phyloP scores from a whole-genome alignment of 2,113 vertebrate genomes.

The Corythornis madagascariensis region DNA sequence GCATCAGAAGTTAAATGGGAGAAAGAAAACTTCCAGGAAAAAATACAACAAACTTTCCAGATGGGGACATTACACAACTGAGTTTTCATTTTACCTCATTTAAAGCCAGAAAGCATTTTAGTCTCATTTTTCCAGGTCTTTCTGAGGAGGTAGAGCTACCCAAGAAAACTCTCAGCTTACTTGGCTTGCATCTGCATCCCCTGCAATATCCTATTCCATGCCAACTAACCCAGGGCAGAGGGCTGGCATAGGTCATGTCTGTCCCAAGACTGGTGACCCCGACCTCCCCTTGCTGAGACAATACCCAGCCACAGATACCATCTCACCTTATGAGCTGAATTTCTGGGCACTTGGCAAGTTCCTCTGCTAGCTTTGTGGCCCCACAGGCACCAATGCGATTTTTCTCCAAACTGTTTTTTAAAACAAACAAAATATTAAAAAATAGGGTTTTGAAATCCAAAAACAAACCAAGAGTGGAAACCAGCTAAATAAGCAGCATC shows the following conservation, averaged over 20 bases:
- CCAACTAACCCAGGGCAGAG: neutral
- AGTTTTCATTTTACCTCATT: neutral
- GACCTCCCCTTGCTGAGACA: neutral
- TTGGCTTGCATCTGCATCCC: neutral
- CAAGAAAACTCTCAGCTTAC: neutral
- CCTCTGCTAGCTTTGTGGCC: slow-evolving; percentile 72
- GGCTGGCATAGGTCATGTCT: neutral
- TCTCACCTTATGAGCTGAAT: slow-evolving; percentile 84
- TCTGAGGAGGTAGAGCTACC: neutral
- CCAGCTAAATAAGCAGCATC: neutral
- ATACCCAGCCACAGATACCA: neutral
- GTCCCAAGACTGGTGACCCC: neutral
- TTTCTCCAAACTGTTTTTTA: slow-evolving; percentile 81
- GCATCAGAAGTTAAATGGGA: neutral
- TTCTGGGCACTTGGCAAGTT: slow-evolving; percentile 70
- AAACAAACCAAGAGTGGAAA: neutral
- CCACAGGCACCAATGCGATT: slow-evolving; percentile 80
- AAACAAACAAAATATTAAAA: neutral
- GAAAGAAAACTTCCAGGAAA: neutral
- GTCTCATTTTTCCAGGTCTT: neutral
- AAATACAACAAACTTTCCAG: neutral
- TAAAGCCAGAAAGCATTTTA: neutral
- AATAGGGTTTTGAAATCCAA: neutral
- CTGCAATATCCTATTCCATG: neutral
- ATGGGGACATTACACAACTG: neutral